phyloP scores from a whole-genome alignment of 2,113 vertebrate species.

The Grammomys surdaster region DNA sequence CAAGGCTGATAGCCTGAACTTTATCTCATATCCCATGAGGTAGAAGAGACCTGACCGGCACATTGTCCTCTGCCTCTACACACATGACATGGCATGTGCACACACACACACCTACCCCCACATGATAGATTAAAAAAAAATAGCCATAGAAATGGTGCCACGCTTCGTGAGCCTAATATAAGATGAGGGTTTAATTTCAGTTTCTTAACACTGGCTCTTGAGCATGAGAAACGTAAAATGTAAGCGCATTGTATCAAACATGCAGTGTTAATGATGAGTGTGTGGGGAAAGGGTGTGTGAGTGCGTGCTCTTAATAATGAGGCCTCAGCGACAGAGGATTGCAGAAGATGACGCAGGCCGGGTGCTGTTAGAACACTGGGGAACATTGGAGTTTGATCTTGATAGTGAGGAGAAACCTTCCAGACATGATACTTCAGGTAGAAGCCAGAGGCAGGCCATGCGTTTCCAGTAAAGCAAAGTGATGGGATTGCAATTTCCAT shows the following conservation, averaged over 20 bases:
- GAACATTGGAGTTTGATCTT: background rate
- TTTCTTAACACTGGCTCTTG: background rate
- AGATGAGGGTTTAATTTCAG: background rate
- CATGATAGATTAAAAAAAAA: background rate
- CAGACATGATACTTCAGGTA: background rate
- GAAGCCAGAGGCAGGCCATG: background rate
- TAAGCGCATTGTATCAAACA: background rate
- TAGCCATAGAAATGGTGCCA: background rate
- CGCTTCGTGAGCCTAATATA: conserved; percentile 10
- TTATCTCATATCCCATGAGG: background rate
- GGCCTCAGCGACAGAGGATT: background rate
- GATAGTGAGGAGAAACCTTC: conserved; percentile 2
- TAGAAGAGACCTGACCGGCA: too few relatives aligned
- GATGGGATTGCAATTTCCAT: background rate
- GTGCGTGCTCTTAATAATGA: background rate
- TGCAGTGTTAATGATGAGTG: background rate
- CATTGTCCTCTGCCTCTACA: background rate
- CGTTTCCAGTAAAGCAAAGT: background rate
- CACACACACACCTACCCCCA: background rate
- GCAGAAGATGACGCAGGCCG: background rate
- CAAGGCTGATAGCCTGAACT: background rate
- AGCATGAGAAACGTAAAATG: background rate
- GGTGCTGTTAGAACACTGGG: background rate
- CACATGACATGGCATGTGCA: background rate
- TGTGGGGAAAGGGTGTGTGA: background rate